Conservation (phyloP, 2,888 invertebrate genomes). For the Diloba caeruleocephala region DNA sequence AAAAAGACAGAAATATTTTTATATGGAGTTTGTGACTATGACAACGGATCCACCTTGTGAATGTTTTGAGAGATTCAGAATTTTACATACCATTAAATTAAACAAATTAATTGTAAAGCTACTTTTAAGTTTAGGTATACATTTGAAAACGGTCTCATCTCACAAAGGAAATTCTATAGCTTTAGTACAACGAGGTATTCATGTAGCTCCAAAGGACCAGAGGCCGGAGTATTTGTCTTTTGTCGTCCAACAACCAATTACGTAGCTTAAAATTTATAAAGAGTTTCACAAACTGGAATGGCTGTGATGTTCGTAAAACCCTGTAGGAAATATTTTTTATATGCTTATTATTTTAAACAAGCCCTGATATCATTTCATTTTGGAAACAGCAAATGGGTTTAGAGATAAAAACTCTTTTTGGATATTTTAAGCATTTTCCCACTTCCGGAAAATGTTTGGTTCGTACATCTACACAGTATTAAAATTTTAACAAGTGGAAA, state of each 20-base stretch:
- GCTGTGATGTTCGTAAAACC: constrained; percentile 9
- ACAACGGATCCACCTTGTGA: too few species aligned
- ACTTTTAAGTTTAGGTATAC: constrained; percentile 36
- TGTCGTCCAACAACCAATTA: constrained; percentile 32
- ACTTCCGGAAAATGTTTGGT: not conserved
- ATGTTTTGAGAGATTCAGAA: constrained; percentile 24
- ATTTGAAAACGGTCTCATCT: constrained; percentile 40
- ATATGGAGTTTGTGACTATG: too few species aligned
- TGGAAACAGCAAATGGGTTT: not conserved
- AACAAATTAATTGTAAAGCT: constrained; percentile 37
- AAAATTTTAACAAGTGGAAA: too few species aligned
- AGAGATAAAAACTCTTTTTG: constrained; percentile 1
- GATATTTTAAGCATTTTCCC: not conserved
- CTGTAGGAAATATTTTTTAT: constrained; percentile 7
- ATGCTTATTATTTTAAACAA: constrained; percentile 18
- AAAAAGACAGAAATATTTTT: too few species aligned
- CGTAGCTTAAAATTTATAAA: constrained; percentile 26
- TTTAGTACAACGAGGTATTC: constrained; percentile 51
- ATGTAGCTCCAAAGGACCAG: constrained; percentile 31
- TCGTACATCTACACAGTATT: not conserved
- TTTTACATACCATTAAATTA: constrained; percentile 33
- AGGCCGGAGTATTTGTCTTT: constrained; percentile 36
- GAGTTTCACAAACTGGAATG: constrained; percentile 4
- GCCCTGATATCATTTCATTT: constrained; percentile 4
- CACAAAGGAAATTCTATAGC: constrained; percentile 57